A percentile compares a stretch with the other conserved stretches of the same genome.
Conservation (phyloP, 2,888 invertebrate genomes). For the Syritta pipiens region DNA sequence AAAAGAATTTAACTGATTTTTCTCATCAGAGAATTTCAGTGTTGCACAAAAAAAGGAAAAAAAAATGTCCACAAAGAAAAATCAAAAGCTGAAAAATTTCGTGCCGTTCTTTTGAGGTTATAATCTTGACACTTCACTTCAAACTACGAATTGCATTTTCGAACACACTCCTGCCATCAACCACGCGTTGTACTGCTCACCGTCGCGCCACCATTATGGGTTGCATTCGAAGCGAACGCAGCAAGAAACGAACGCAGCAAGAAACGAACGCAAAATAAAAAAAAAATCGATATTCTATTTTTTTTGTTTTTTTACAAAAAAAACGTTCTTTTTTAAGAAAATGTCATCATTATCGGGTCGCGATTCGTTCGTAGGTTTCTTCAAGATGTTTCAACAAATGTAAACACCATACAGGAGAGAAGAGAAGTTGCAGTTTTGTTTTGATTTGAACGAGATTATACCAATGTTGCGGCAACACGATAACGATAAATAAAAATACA, state of each 20-base stretch:
- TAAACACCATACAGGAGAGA: constrained; percentile 67
- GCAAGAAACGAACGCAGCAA: neutral
- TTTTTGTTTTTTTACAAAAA: too few relatives aligned
- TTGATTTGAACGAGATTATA: constrained; percentile 63
- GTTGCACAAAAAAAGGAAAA: too few relatives aligned
- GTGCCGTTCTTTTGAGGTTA: too few relatives aligned
- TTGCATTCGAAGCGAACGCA: constrained; percentile 23
- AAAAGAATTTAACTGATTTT: constrained; percentile 22
- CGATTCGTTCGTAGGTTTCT: neutral
- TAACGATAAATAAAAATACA: constrained; percentile 62
- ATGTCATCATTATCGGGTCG: neutral
- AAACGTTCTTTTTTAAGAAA: neutral
- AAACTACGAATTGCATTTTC: constrained; percentile 8
- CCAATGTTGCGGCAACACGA: constrained; percentile 64
- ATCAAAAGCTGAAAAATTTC: too few relatives aligned
- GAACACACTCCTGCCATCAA: constrained; percentile 27
- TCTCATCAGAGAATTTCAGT: neutral
- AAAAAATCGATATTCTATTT: constrained; percentile 11
- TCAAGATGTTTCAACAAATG: constrained; percentile 5
- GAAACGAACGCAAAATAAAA: constrained; percentile 26
- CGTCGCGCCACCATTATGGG: neutral
- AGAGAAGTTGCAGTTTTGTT: constrained; percentile 68
- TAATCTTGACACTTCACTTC: neutral
- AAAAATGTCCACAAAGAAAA: too few relatives aligned
- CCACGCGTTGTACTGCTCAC: too few relatives aligned